A percentile compares a stretch with the other conserved stretches of the same genome.
Conservation (phyloP, 1,140 invertebrate genomes). For the Bathynomus jamesi region DNA sequence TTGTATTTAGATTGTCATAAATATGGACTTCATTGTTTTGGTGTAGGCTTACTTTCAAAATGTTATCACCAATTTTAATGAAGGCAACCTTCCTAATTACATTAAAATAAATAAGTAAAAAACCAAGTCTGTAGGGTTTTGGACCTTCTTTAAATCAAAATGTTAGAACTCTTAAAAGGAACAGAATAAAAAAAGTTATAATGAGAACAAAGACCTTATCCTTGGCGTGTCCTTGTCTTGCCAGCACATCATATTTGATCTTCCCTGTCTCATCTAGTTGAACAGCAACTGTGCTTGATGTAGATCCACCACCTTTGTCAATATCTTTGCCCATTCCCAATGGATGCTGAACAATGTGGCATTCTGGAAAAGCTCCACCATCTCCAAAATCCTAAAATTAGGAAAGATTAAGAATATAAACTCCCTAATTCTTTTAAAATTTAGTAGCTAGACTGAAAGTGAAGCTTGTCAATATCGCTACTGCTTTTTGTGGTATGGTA, state of each 20-base stretch:
- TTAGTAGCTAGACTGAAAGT: background rate
- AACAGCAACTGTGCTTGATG: conserved; percentile 84
- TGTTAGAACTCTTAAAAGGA: too few species aligned
- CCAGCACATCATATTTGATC: conserved; percentile 94
- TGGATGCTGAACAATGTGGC: conserved; percentile 94
- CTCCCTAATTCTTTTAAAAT: background rate
- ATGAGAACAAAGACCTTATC: conserved; percentile 62
- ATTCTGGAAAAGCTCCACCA: conserved; percentile 98
- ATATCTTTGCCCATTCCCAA: conserved; percentile 67
- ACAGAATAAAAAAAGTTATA: background rate
- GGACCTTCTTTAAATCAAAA: too few species aligned
- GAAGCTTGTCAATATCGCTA: conserved; percentile 1
- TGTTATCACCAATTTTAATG: too few species aligned
- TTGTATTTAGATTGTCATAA: too few species aligned
- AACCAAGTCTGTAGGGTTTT: too few species aligned
- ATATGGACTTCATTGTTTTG: too few species aligned
- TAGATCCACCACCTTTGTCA: conserved; percentile 42
- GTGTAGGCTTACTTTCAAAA: too few species aligned
- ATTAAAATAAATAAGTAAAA: too few species aligned
- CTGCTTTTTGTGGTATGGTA: background rate
- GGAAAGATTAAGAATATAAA: conserved; percentile 15
- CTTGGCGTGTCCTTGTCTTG: conserved; percentile 87
- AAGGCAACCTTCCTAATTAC: too few species aligned
- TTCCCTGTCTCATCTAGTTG: conserved; percentile 88
- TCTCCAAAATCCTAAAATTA: conserved; percentile 67